phyloP scores from a whole-genome alignment of 2,888 invertebrate species.

The Monopis laevigella region DNA sequence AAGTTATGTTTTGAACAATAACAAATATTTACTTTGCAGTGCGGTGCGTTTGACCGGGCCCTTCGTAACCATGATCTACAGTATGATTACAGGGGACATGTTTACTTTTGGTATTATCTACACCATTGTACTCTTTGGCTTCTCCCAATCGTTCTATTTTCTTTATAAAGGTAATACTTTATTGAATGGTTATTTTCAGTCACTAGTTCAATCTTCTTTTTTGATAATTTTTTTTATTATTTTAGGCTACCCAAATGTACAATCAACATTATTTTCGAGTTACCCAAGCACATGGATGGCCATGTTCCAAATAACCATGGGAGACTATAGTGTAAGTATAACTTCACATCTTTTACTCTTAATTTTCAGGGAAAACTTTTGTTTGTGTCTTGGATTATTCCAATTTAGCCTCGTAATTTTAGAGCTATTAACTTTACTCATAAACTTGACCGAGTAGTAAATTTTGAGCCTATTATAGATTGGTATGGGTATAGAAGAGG shows the following conservation, averaged over 20 bases:
- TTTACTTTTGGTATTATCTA: conserved; percentile 98
- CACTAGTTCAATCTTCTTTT: background rate
- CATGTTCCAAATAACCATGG: conserved; percentile 95
- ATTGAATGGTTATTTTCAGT: background rate
- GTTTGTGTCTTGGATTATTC: too few relatives aligned
- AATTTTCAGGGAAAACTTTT: too few relatives aligned
- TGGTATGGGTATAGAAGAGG: too few relatives aligned
- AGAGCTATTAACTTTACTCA: too few relatives aligned
- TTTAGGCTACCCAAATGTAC: conserved; percentile 80
- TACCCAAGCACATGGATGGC: conserved; percentile 97
- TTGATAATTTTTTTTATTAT: conserved; percentile 13
- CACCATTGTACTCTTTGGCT: conserved; percentile 91
- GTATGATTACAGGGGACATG: conserved; percentile 99
- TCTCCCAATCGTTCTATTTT: conserved; percentile 95
- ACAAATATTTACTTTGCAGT: conserved; percentile 61
- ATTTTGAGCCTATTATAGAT: too few relatives aligned
- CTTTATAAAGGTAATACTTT: conserved; percentile 78
- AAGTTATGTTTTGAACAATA: background rate
- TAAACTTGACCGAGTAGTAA: too few relatives aligned
- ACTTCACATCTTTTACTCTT: background rate
- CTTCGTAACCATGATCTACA: conserved; percentile 99
- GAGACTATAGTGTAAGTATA: conserved; percentile 92
- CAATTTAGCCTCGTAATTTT: too few relatives aligned
- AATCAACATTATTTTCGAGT: conserved; percentile 82
- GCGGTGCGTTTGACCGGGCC: conserved; percentile 96